phyloP scores from a whole-genome alignment of 2,797 vertebrate genomes.

The Zalophus californianus region DNA sequence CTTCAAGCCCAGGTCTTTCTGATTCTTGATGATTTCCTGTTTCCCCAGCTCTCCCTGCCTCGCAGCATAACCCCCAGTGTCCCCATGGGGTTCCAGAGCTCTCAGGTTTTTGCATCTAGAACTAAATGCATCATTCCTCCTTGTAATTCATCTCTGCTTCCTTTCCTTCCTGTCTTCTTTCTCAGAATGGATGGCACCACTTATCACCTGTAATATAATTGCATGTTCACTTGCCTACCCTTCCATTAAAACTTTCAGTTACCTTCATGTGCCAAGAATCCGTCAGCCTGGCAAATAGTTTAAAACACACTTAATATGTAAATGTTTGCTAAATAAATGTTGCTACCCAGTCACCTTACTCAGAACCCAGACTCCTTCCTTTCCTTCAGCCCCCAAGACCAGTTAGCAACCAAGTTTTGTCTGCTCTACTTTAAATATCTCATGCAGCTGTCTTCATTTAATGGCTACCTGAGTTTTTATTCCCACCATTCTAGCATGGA shows the following conservation, averaged over 20 bases:
- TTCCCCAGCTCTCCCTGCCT: too few relatives aligned
- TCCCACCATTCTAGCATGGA: background rate
- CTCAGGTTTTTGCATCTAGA: background rate
- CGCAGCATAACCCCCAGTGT: rapidly evolving
- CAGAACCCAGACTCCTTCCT: background rate
- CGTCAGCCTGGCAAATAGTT: background rate
- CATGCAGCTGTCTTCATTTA: background rate
- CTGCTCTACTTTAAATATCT: background rate
- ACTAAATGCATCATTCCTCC: background rate
- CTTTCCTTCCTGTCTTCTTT: background rate
- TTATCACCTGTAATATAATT: background rate
- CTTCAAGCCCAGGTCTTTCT: background rate
- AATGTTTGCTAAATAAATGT: background rate
- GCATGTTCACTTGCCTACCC: background rate
- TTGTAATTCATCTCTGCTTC: background rate
- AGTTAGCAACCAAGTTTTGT: background rate
- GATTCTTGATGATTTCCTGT: background rate
- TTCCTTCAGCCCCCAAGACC: background rate
- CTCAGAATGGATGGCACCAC: background rate
- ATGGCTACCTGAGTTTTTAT: background rate
- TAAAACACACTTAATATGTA: background rate
- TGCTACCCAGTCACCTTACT: background rate
- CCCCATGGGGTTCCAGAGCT: background rate
- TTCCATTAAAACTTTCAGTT: background rate
- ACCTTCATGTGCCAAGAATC: background rate